Evolutionary conservation across 2,113 vertebrate species (phyloP).

Genomic region (Pterophyllum scalare): DNA sequence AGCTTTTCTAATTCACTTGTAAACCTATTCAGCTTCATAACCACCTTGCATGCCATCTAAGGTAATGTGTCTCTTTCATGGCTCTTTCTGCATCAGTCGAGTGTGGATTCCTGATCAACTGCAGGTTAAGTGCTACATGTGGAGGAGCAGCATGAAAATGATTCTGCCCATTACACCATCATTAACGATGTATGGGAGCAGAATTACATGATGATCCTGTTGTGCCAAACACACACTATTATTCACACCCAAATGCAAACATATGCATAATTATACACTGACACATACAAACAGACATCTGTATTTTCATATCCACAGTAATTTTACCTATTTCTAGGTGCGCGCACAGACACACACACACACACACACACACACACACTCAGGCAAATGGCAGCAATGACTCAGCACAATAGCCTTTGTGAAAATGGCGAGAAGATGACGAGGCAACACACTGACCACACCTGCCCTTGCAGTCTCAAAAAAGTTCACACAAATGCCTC

Average conservation of each 20-base stretch:
- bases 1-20: neutral
- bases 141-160: slow-evolving; percentile 17
- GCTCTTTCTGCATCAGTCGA: slow-evolving; percentile 14
- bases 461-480: slow-evolving; percentile 27
- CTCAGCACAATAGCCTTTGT: slow-evolving; percentile 37
- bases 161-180: slow-evolving; percentile 31
- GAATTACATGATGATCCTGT: slow-evolving; percentile 15
- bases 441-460: slow-evolving; percentile 15
- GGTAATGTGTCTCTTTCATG: neutral
- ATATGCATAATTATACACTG: slow-evolving; percentile 10
- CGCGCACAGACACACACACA: neutral
- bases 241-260: slow-evolving; percentile 28
- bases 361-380: neutral
- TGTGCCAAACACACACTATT: slow-evolving; percentile 22
- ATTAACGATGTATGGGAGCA: slow-evolving; percentile 10
- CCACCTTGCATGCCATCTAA: neutral
- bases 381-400: slow-evolving; percentile 44
- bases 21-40: neutral
- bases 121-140: slow-evolving; percentile 45
- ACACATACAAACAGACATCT: neutral
- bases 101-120: slow-evolving; percentile 25
- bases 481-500: slow-evolving; percentile 1
- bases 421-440: slow-evolving; percentile 30
- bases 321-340: neutral
- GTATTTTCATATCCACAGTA: neutral